phyloP scores from a whole-genome alignment of 1,140 invertebrate genomes.

The Liolophura sinensis region DNA sequence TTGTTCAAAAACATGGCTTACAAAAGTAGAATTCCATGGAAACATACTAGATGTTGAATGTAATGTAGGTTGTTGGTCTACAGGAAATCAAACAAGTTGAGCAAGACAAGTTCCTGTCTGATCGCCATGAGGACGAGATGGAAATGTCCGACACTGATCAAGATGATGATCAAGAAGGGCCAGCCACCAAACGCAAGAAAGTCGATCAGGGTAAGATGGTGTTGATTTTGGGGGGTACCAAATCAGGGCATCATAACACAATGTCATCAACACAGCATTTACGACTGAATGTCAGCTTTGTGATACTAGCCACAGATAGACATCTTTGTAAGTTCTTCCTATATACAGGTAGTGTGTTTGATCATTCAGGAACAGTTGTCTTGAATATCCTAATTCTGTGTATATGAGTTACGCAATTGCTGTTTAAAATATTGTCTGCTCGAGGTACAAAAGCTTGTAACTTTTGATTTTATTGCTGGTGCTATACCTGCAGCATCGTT shows the following conservation, averaged over 20 bases:
- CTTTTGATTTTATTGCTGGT: too few species aligned
- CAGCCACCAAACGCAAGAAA: slow-evolving; percentile 33
- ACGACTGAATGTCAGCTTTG: too few species aligned
- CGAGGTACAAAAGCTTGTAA: too few species aligned
- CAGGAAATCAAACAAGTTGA: slow-evolving; percentile 80
- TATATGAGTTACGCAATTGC: too few species aligned
- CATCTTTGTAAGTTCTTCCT: slow-evolving; percentile 8
- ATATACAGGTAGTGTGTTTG: too few species aligned
- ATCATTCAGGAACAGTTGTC: too few species aligned
- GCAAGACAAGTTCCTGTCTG: slow-evolving; percentile 72
- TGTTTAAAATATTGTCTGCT: too few species aligned
- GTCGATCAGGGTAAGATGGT: slow-evolving; percentile 15
- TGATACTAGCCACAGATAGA: slow-evolving; percentile 58
- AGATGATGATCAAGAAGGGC: slow-evolving; percentile 43
- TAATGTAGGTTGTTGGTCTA: slow-evolving; percentile 11
- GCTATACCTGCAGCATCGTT: too few species aligned
- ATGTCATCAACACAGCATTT: too few species aligned
- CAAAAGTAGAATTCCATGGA: not conserved
- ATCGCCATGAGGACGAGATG: slow-evolving; percentile 78
- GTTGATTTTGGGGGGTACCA: not conserved
- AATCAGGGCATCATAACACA: too few species aligned
- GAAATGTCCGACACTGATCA: slow-evolving; percentile 78
- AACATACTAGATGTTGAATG: not conserved
- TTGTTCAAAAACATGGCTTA: not conserved
- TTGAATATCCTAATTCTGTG: too few species aligned